Conservation (phyloP, 2,797 vertebrate species). For the Sandelia bainsii region DNA sequence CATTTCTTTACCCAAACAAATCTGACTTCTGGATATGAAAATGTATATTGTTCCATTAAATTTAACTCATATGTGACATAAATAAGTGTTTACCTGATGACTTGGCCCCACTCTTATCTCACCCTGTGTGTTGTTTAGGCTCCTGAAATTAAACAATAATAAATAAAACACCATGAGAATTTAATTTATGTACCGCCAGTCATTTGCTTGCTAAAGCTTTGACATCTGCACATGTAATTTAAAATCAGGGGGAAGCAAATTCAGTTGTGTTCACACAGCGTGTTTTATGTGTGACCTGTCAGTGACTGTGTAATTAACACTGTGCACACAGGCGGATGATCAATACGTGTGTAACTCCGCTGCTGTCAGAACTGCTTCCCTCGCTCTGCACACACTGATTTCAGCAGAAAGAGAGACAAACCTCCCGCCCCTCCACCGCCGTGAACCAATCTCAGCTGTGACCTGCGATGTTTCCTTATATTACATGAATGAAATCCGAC, state of each 20-base stretch:
- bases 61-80: neutral
- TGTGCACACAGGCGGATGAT: constrained; percentile 29
- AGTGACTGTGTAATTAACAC: constrained; percentile 22
- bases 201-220: neutral
- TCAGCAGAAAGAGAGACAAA: constrained; percentile 47
- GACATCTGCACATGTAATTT: neutral
- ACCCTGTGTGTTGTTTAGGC: constrained; percentile 98
- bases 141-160: constrained; percentile 79
- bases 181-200: neutral
- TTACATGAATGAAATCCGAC: constrained; percentile 84
- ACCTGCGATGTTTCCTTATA: constrained; percentile 81
- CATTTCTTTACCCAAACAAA: neutral
- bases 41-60: neutral
- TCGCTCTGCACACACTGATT: constrained; percentile 75
- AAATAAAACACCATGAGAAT: neutral
- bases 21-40: neutral
- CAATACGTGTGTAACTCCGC: constrained; percentile 26
- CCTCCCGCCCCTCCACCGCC: constrained; percentile 85
- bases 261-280: neutral
- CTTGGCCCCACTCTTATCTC: constrained; percentile 98
- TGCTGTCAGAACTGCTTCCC: constrained; percentile 34
- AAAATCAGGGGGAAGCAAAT: neutral
- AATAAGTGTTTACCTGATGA: constrained; percentile 89
- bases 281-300: neutral
- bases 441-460: constrained; percentile 85